Conservation (phyloP, 2,888 invertebrate species). For the Lasioglossum oenotherae region DNA sequence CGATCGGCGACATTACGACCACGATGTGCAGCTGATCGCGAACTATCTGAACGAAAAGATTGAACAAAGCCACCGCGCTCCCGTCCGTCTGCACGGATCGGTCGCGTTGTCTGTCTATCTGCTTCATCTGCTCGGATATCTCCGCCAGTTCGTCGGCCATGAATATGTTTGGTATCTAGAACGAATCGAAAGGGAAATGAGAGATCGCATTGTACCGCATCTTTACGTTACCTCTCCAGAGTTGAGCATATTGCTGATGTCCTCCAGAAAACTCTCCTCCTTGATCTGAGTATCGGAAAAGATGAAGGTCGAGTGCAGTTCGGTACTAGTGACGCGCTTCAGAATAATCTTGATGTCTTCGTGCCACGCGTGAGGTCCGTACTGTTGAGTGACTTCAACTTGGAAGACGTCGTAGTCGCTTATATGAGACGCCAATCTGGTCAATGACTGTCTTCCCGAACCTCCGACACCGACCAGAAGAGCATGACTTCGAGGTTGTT, state of each 20-base stretch:
- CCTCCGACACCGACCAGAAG: slow-evolving; percentile 96
- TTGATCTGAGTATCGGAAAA: slow-evolving; percentile 97
- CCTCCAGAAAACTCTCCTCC: slow-evolving; percentile 96
- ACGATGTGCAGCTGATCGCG: slow-evolving; percentile 96
- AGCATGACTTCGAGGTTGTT: slow-evolving; percentile 96
- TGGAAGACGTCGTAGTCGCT: slow-evolving; percentile 95
- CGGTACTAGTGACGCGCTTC: slow-evolving; percentile 92
- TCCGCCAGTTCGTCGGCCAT: slow-evolving; percentile 94
- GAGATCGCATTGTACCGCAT: neutral
- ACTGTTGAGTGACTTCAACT: slow-evolving; percentile 95
- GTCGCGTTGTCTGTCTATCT: slow-evolving; percentile 94
- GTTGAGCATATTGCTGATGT: slow-evolving; percentile 96
- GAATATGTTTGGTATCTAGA: slow-evolving; percentile 92
- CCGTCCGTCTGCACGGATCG: slow-evolving; percentile 96
- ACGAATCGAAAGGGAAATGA: neutral
- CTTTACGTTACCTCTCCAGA: slow-evolving; percentile 90
- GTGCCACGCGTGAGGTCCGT: slow-evolving; percentile 94
- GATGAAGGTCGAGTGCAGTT: slow-evolving; percentile 94
- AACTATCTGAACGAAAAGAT: slow-evolving; percentile 94
- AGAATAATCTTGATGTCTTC: slow-evolving; percentile 95
- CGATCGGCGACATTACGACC: slow-evolving; percentile 95
- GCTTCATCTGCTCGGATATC: slow-evolving; percentile 96
- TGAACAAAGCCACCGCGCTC: slow-evolving; percentile 94
- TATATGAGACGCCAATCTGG: slow-evolving; percentile 95
- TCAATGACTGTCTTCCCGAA: slow-evolving; percentile 96